A percentile compares a stretch with the other conserved stretches of the same genome.
These are phyloP conservation scores for Toxonevra muliebris DNA, from an alignment of 2,888 invertebrate species.

Conservation along the genomic window DNA sequence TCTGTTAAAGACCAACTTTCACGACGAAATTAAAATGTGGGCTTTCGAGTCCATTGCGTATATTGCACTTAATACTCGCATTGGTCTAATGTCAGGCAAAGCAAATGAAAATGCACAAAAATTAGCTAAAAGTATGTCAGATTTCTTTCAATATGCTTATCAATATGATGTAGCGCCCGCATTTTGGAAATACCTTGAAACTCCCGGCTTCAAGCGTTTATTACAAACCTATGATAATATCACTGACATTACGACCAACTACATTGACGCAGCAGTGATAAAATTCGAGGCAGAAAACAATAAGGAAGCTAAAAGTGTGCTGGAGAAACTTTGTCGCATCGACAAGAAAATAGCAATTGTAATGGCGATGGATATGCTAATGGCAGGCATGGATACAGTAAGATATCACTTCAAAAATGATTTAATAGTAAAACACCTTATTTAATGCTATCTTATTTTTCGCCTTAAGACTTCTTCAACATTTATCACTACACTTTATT, in stretches of 20 bases:
- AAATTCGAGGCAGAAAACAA: slow-evolving; percentile 41
- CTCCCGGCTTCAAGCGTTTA: slow-evolving; percentile 51
- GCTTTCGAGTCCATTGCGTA: slow-evolving; percentile 68
- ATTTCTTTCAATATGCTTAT: slow-evolving; percentile 52
- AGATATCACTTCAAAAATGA: slow-evolving; percentile 37
- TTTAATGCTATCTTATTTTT: neutral
- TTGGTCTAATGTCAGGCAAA: slow-evolving; percentile 48
- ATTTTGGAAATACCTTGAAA: slow-evolving; percentile 56
- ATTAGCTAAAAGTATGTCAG: slow-evolving; percentile 48
- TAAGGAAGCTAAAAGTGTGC: slow-evolving; percentile 65
- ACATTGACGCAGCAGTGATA: slow-evolving; percentile 60
- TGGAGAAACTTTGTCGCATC: slow-evolving; percentile 71
- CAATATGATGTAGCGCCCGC: slow-evolving; percentile 57
- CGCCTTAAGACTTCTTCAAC: slow-evolving; percentile 61
- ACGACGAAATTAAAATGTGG: slow-evolving; percentile 69
- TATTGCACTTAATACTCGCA: slow-evolving; percentile 61
- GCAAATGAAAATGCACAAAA: slow-evolving; percentile 48
- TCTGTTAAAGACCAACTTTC: slow-evolving; percentile 61
- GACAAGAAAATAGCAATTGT: slow-evolving; percentile 73
- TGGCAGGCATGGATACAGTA: slow-evolving; percentile 80
- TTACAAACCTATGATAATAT: slow-evolving; percentile 53
- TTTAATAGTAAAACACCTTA: neutral
- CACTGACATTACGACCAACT: slow-evolving; percentile 54
- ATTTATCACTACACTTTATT: slow-evolving; percentile 52
- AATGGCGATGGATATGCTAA: slow-evolving; percentile 77